phyloP scores from a whole-genome alignment of 1,140 invertebrate genomes.

The Diachasma alloeum region DNA sequence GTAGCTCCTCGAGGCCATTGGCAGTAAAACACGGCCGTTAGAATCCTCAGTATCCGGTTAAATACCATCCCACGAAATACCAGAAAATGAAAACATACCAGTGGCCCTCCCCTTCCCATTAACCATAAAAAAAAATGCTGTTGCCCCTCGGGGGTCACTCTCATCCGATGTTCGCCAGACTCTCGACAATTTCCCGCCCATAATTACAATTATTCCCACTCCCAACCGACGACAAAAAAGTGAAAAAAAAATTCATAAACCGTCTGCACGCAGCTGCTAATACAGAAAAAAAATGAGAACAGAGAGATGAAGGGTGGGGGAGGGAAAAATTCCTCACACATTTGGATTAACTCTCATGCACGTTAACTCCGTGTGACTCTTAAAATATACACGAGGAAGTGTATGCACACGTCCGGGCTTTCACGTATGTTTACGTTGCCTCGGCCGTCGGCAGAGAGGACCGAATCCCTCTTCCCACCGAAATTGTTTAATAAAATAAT shows the following conservation, averaged over 20 bases:
- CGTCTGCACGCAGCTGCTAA: conserved; percentile 13
- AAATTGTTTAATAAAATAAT: not conserved
- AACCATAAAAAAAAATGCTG: not conserved
- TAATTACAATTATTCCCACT: not conserved
- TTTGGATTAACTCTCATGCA: conserved; percentile 2
- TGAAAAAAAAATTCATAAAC: not conserved
- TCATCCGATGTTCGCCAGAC: not conserved
- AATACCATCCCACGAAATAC: not conserved
- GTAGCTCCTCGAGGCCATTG: not conserved
- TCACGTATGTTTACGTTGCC: conserved; percentile 28
- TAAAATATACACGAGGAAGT: conserved; percentile 28
- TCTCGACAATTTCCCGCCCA: not conserved
- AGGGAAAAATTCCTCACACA: not conserved
- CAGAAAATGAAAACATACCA: not conserved
- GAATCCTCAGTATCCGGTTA: not conserved
- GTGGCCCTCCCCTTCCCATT: not conserved
- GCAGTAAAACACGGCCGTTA: not conserved
- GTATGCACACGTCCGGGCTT: conserved; percentile 9
- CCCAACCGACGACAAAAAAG: not conserved
- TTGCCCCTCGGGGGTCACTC: not conserved
- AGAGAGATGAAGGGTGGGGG: not conserved
- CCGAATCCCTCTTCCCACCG: not conserved
- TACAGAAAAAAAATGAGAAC: not conserved
- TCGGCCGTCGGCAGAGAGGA: conserved; percentile 17
- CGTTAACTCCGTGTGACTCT: conserved; percentile 9